These are phyloP conservation scores for Colossoma macropomum DNA, from an alignment of 2,113 vertebrate genomes.

Conservation along the genomic window DNA sequence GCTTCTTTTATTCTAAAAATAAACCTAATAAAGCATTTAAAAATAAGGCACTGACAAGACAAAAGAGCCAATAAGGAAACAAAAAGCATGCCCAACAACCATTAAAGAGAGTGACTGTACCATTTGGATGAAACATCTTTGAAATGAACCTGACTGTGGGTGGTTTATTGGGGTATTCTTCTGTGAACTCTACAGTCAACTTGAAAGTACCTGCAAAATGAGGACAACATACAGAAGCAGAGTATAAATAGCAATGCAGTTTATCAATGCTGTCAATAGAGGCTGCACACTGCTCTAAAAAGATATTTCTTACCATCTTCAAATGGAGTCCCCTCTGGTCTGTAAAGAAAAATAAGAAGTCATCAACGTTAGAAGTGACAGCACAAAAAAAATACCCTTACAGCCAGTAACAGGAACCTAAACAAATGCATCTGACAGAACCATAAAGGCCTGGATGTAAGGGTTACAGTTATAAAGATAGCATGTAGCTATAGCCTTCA, in stretches of 20 bases:
- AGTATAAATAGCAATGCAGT: neutral
- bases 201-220: conserved; percentile 85
- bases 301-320: conserved; percentile 56
- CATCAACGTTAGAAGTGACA: neutral
- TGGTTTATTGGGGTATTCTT: conserved; percentile 91
- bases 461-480: neutral
- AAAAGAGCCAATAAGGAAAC: neutral
- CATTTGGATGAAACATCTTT: conserved; percentile 70
- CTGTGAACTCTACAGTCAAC: conserved; percentile 90
- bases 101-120: conserved; percentile 1
- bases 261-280: neutral
- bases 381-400: neutral
- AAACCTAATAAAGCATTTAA: neutral
- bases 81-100: neutral
- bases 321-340: conserved; percentile 64
- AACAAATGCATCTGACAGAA: conserved; percentile 2
- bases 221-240: neutral
- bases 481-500: too few relatives aligned
- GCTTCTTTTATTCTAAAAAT: neutral
- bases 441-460: neutral
- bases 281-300: neutral
- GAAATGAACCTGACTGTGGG: conserved; percentile 91
- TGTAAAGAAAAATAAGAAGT: conserved; percentile 27
- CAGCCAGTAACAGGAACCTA: neutral
- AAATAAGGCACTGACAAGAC: neutral